Evolutionary conservation across 2,113 vertebrate species (phyloP).

Genomic region (Clinocottus analis): DNA sequence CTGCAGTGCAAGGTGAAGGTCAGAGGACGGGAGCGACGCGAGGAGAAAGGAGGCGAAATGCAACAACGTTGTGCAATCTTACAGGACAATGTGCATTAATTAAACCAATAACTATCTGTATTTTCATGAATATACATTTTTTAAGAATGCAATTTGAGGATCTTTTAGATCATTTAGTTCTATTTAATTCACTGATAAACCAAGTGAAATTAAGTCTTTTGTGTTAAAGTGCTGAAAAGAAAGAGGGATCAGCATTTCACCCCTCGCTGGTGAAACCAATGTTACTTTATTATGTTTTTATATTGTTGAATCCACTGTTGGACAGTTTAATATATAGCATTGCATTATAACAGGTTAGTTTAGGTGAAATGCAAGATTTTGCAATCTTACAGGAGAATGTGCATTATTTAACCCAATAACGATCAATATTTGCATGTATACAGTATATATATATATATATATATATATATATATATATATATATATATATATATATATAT

Average conservation of each 20-base stretch:
- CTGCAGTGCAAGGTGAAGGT: conserved; percentile 62
- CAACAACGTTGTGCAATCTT: not conserved
- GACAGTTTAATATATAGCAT: conserved; percentile 19
- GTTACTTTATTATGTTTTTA: conserved; percentile 3
- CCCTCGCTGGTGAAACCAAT: not conserved
- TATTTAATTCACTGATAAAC: not conserved
- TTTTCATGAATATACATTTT: not conserved
- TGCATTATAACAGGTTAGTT: not conserved
- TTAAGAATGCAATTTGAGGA: not conserved
- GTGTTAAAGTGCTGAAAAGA: not conserved
- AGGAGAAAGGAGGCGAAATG: conserved; percentile 17
- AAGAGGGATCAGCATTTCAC: not conserved
- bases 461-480: too few species aligned
- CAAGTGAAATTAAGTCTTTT: conserved; percentile 3
- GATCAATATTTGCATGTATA: too few species aligned
- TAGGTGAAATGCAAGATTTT: too few species aligned
- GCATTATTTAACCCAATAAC: too few species aligned
- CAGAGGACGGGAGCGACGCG: conserved; percentile 51
- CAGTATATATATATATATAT: too few species aligned
- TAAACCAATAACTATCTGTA: not conserved
- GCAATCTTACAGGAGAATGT: too few species aligned
- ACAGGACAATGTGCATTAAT: conserved; percentile 2
- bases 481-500: too few species aligned
- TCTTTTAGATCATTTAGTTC: not conserved
- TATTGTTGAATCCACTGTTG: not conserved